Conservation (phyloP, 1,140 invertebrate genomes). For the Penaeus vannamei region DNA sequence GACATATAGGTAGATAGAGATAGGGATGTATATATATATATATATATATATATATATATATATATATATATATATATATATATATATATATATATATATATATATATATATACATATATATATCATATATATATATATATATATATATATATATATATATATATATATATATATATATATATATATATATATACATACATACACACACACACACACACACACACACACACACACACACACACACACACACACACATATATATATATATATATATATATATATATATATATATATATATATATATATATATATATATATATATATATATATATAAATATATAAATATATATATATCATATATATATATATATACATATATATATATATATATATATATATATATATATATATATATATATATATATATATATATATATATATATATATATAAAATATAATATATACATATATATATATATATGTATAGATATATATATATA, state of each 20-base stretch:
- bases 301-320: conserved; percentile 43
- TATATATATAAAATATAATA: conserved; percentile 33
- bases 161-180: not conserved
- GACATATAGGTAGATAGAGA: no score
- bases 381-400: conserved; percentile 42
- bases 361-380: conserved; percentile 39
- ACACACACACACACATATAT: not conserved
- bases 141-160: conserved; percentile 2
- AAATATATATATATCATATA: no score
- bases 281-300: conserved; percentile 42
- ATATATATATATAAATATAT: conserved; percentile 31
- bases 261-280: conserved; percentile 18
- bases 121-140: conserved; percentile 7
- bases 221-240: not conserved
- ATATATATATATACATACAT: no score
- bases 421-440: conserved; percentile 43
- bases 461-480: no score
- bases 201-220: not conserved
- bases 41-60: no score
- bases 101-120: no score
- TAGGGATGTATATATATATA: no score
- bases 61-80: not conserved
- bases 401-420: conserved; percentile 37
- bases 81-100: conserved; percentile 14
- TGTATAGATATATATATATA: no score